Evolutionary conservation across 2,797 vertebrate genomes (phyloP).

Genomic region (Siniperca obscura): DNA sequence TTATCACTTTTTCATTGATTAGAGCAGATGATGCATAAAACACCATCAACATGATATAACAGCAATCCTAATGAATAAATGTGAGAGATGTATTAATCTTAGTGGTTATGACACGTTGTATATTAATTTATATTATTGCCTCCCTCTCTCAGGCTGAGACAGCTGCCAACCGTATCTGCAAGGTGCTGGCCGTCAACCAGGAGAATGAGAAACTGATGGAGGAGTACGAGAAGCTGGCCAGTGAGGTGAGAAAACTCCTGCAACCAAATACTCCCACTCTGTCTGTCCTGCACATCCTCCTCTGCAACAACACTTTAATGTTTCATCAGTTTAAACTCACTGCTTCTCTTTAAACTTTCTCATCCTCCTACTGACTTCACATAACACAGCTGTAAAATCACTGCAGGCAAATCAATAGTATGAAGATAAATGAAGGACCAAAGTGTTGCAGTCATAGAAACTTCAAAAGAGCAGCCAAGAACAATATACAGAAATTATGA

Average conservation of each 20-base stretch:
- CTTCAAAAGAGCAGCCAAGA: background rate
- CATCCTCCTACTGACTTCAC: slow-evolving; percentile 3
- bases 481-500: background rate
- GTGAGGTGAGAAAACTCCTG: slow-evolving; percentile 86
- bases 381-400: background rate
- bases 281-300: slow-evolving; percentile 47
- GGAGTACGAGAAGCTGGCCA: slow-evolving; percentile 94
- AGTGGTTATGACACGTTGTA: background rate
- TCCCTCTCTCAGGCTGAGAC: slow-evolving; percentile 89
- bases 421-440: background rate
- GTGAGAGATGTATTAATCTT: background rate
- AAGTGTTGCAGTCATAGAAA: background rate
- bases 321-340: background rate
- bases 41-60: background rate
- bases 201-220: slow-evolving; percentile 96
- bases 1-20: background rate
- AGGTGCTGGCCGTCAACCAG: slow-evolving; percentile 94
- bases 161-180: slow-evolving; percentile 94
- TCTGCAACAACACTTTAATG: background rate
- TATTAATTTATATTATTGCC: slow-evolving; percentile 6
- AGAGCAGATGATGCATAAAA: background rate
- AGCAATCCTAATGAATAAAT: background rate
- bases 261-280: slow-evolving; percentile 29
- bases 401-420: slow-evolving; percentile 6
- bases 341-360: slow-evolving; percentile 3